Evolutionary conservation across 2,888 invertebrate genomes (phyloP).

Genomic region (Chrysina gloriosa): DNA sequence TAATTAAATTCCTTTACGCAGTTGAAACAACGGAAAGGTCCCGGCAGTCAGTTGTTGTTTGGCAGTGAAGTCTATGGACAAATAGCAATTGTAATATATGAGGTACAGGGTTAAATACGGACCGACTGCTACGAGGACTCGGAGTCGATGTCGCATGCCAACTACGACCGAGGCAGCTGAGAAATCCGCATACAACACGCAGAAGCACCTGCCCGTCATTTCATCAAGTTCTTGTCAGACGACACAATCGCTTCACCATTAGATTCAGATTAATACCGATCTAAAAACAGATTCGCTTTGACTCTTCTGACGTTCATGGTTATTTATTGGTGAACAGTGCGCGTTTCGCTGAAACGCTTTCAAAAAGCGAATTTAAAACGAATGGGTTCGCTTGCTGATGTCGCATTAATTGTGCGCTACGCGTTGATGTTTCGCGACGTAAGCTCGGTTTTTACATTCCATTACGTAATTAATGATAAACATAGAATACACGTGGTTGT

Average conservation of each 20-base stretch:
- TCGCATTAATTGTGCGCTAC: slow-evolving; percentile 17
- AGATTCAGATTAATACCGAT: slow-evolving; percentile 36
- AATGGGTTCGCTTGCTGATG: neutral
- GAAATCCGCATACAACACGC: slow-evolving; percentile 38
- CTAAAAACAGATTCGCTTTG: slow-evolving; percentile 33
- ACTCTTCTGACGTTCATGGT: slow-evolving; percentile 27
- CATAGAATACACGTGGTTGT: neutral
- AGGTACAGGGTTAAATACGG: slow-evolving; percentile 49
- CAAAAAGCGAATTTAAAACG: slow-evolving; percentile 18
- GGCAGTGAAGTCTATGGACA: slow-evolving; percentile 49
- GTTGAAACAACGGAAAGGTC: slow-evolving; percentile 9
- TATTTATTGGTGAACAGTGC: slow-evolving; percentile 26
- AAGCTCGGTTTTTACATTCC: slow-evolving; percentile 4
- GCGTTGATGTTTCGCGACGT: slow-evolving; percentile 2
- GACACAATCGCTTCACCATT: slow-evolving; percentile 48
- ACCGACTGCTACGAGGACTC: slow-evolving; percentile 42
- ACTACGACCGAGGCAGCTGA: slow-evolving; percentile 23
- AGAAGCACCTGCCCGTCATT: slow-evolving; percentile 54
- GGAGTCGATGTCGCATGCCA: slow-evolving; percentile 43
- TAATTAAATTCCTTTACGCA: slow-evolving; percentile 39
- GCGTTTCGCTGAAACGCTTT: slow-evolving; percentile 18
- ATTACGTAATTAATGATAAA: neutral
- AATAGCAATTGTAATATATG: slow-evolving; percentile 50
- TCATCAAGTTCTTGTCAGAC: slow-evolving; percentile 52
- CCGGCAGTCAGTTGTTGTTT: slow-evolving; percentile 38